phyloP scores from a whole-genome alignment of 2,113 vertebrate genomes.

The Paraplagusia blochii region DNA sequence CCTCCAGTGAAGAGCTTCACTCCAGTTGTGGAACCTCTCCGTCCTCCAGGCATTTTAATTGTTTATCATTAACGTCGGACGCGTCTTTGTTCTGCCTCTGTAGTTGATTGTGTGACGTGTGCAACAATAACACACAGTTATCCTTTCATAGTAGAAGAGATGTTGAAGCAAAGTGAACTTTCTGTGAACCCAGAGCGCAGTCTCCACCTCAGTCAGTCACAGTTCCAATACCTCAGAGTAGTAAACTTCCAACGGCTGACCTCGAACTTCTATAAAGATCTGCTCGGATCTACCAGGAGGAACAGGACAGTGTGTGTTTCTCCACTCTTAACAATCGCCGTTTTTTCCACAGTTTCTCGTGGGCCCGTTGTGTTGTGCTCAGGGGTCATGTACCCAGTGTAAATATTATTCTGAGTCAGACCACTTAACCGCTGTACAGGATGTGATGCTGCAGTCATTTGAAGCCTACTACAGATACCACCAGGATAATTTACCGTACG shows the following conservation, averaged over 20 bases:
- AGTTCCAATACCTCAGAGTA: constrained; percentile 7
- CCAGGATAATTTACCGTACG: constrained; percentile 14
- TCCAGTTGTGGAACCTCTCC: neutral
- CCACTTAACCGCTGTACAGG: constrained; percentile 3
- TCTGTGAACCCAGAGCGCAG: constrained; percentile 18
- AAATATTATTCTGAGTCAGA: constrained; percentile 14
- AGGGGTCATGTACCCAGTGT: neutral
- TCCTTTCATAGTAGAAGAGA: neutral
- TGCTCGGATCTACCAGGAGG: constrained; percentile 38
- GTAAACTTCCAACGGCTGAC: constrained; percentile 2
- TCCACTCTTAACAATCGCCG: neutral
- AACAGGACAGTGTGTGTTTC: neutral
- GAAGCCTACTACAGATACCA: constrained; percentile 3
- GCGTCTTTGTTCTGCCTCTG: constrained; percentile 14
- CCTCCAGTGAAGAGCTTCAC: constrained; percentile 25
- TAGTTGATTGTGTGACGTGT: neutral
- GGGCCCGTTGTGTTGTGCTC: no score
- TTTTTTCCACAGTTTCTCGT: neutral
- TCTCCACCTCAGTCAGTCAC: constrained; percentile 8
- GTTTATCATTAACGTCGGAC: constrained; percentile 2
- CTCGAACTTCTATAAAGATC: constrained; percentile 40
- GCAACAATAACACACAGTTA: constrained; percentile 20
- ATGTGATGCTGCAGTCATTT: neutral
- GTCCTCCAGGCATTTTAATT: constrained; percentile 21
- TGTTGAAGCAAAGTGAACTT: constrained; percentile 10